Conservation (phyloP, 2,888 invertebrate species). For the Rhynchonema sp. region DNA sequence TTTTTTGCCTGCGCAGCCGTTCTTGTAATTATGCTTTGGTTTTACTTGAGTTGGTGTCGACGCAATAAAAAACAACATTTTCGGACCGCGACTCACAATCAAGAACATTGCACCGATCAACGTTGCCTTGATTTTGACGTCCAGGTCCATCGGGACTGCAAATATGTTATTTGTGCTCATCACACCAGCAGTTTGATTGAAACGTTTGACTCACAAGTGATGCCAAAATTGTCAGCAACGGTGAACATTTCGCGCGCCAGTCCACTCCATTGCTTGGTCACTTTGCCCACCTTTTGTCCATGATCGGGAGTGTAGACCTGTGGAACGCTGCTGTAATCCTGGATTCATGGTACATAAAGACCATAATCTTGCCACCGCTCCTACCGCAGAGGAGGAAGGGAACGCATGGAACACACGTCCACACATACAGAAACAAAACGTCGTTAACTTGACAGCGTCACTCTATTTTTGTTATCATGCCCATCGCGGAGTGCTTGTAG, state of each 20-base stretch:
- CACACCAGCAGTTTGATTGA: neutral
- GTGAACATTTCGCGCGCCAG: slow-evolving; percentile 59
- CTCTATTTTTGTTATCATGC: too few relatives aligned
- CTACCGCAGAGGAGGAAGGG: too few relatives aligned
- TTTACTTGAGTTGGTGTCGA: neutral
- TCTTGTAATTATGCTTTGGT: neutral
- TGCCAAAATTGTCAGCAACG: slow-evolving; percentile 67
- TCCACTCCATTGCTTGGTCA: slow-evolving; percentile 74
- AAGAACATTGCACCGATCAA: slow-evolving; percentile 4
- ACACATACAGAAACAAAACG: too few relatives aligned
- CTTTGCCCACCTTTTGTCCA: slow-evolving; percentile 35
- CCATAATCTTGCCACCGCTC: too few relatives aligned
- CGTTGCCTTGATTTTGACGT: slow-evolving; percentile 3
- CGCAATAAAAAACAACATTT: neutral
- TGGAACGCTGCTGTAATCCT: too few relatives aligned
- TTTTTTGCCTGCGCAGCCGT: too few relatives aligned
- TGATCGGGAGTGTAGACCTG: neutral
- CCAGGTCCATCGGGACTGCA: slow-evolving; percentile 5
- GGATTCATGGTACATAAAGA: too few relatives aligned
- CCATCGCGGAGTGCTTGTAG: too few relatives aligned
- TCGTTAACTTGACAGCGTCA: too few relatives aligned
- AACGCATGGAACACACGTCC: neutral
- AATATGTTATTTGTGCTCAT: neutral
- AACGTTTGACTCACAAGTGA: slow-evolving; percentile 43
- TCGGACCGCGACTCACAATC: neutral